Evolutionary conservation across 2,113 vertebrate species (phyloP).

Genomic region (Larimichthys crocea): DNA sequence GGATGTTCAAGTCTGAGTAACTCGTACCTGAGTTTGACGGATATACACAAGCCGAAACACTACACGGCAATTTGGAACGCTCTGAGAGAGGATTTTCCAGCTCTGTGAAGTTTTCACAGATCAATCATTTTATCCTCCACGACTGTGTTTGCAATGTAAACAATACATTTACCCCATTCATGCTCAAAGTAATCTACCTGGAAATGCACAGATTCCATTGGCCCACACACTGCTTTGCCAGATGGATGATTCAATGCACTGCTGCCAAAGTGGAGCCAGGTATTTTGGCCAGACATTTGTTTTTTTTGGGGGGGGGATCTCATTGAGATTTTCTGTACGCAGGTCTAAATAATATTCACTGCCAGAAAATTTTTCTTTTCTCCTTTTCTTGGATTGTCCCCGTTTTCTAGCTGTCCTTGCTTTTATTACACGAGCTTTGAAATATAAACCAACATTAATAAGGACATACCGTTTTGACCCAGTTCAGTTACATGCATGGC

Average conservation of each 20-base stretch:
- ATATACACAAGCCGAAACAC: background rate
- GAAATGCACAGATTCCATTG: background rate
- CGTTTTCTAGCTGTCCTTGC: background rate
- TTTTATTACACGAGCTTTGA: conserved; percentile 8
- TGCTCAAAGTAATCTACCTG: background rate
- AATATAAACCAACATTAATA: conserved; percentile 12
- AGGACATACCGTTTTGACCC: conserved; percentile 2
- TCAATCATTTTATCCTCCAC: background rate
- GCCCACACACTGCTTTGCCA: background rate
- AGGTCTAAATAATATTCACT: background rate
- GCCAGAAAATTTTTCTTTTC: background rate
- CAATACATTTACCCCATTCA: background rate
- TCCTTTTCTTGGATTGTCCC: background rate
- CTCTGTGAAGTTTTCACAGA: background rate
- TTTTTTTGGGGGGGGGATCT: background rate
- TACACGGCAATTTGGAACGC: background rate
- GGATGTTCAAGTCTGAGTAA: background rate
- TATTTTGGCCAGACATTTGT: background rate
- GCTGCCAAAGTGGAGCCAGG: background rate
- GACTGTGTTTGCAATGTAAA: background rate
- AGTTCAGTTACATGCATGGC: conserved; percentile 23
- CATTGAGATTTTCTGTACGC: background rate
- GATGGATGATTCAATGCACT: background rate
- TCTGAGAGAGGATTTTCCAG: background rate
- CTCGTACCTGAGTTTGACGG: background rate